These are phyloP conservation scores for Acanthopagrus latus DNA, from an alignment of 2,797 vertebrate species.

Conservation along the genomic window DNA sequence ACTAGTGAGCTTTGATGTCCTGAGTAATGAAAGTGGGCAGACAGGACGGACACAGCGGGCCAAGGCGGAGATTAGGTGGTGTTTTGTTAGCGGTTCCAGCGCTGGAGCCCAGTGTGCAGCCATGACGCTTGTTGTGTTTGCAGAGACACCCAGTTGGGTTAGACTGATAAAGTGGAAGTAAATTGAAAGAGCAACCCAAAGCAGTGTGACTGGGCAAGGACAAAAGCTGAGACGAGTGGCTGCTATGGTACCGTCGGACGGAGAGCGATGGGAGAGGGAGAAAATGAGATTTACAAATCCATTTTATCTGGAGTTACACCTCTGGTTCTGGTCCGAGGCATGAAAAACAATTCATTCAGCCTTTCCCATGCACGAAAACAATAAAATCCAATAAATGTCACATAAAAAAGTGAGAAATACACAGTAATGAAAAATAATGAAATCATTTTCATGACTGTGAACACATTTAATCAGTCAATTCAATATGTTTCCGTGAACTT, in stretches of 20 bases:
- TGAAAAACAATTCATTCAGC: neutral
- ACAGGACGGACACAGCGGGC: constrained; percentile 61
- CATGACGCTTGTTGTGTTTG: constrained; percentile 75
- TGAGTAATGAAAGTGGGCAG: constrained; percentile 74
- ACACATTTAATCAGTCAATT: neutral
- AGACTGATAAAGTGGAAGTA: constrained; percentile 85
- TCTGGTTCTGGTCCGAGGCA: neutral
- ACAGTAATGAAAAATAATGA: neutral
- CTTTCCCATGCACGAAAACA: neutral
- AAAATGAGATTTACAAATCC: constrained; percentile 39
- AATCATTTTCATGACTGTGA: neutral
- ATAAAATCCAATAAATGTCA: neutral
- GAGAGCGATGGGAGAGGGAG: constrained; percentile 14
- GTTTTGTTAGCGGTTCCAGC: constrained; percentile 72
- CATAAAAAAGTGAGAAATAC: neutral
- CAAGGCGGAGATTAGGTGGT: constrained; percentile 76
- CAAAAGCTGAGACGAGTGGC: constrained; percentile 72
- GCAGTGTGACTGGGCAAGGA: constrained; percentile 76
- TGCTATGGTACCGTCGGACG: constrained; percentile 40
- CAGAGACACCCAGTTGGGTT: constrained; percentile 73
- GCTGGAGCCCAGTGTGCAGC: constrained; percentile 70
- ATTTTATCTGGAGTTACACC: constrained; percentile 25
- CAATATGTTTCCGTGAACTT: no score
- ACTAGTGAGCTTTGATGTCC: constrained; percentile 77
- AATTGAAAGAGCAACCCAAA: constrained; percentile 82